Percentiles rank a stretch among this genome's conserved stretches.
Evolutionary conservation across 2,113 vertebrate genomes (phyloP).

Genomic region (Abramis brama): DNA sequence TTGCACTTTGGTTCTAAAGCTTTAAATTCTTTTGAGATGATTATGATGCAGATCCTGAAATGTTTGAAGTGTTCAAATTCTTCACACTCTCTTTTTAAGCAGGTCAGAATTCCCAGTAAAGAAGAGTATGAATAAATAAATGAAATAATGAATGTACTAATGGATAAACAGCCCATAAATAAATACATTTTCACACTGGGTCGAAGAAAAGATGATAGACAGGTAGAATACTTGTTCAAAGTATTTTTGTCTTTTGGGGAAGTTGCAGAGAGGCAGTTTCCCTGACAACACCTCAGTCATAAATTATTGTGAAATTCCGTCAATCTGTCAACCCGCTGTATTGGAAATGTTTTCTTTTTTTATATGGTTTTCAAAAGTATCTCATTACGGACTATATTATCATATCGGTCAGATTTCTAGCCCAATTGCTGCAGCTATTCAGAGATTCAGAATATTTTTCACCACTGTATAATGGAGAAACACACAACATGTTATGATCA

Average conservation of each 20-base stretch:
- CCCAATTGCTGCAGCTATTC: not conserved
- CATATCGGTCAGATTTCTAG: slow-evolving; percentile 30
- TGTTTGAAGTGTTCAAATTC: not conserved
- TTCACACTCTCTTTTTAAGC: not conserved
- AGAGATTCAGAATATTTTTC: slow-evolving; percentile 21
- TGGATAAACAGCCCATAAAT: slow-evolving; percentile 20
- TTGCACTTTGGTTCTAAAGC: not conserved
- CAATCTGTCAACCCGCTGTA: not conserved
- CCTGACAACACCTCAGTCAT: slow-evolving; percentile 9
- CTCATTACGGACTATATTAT: slow-evolving; percentile 20
- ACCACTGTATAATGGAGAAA: not conserved
- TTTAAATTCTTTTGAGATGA: not conserved
- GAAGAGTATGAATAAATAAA: slow-evolving; percentile 13
- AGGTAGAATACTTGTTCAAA: slow-evolving; percentile 14
- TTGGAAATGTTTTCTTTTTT: slow-evolving; percentile 40
- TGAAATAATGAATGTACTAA: not conserved
- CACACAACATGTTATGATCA: slow-evolving; percentile 24
- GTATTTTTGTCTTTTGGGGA: slow-evolving; percentile 11
- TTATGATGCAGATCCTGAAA: not conserved
- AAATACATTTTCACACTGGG: not conserved
- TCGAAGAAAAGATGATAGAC: slow-evolving; percentile 13
- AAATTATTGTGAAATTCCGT: not conserved
- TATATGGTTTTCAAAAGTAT: slow-evolving; percentile 14
- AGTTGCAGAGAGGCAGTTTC: not conserved
- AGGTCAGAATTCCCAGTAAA: not conserved